Conservation (phyloP, 2,113 vertebrate species). For the Coregonus clupeaformis region DNA sequence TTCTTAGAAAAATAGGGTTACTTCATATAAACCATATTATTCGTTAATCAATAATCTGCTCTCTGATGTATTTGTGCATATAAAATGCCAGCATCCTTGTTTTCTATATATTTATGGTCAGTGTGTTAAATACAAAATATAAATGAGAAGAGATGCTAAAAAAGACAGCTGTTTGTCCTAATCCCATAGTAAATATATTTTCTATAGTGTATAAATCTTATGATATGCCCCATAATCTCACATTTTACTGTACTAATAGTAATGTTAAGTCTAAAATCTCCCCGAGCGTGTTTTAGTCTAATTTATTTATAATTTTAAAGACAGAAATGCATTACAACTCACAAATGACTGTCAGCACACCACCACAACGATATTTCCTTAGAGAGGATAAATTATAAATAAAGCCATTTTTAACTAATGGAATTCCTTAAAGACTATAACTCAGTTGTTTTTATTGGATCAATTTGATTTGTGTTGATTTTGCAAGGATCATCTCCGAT, state of each 20-base stretch:
- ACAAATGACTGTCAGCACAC: not conserved
- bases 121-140: not conserved
- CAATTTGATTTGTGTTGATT: not conserved
- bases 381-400: not conserved
- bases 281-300: not conserved
- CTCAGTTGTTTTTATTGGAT: not conserved
- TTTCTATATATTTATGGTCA: not conserved
- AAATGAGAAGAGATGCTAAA: not conserved
- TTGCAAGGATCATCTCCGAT: not conserved
- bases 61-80: not conserved
- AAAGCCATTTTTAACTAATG: not conserved
- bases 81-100: not conserved
- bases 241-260: not conserved
- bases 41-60: not conserved
- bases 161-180: not conserved
- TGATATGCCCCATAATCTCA: not conserved
- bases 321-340: not conserved
- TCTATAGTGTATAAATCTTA: not conserved
- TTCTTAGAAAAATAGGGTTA: not conserved
- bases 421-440: not conserved
- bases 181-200: not conserved
- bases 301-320: not conserved
- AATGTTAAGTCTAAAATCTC: not conserved
- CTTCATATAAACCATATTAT: not conserved
- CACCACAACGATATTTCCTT: not conserved